Conservation (phyloP, 2,113 vertebrate species). For the Lathamus discolor region DNA sequence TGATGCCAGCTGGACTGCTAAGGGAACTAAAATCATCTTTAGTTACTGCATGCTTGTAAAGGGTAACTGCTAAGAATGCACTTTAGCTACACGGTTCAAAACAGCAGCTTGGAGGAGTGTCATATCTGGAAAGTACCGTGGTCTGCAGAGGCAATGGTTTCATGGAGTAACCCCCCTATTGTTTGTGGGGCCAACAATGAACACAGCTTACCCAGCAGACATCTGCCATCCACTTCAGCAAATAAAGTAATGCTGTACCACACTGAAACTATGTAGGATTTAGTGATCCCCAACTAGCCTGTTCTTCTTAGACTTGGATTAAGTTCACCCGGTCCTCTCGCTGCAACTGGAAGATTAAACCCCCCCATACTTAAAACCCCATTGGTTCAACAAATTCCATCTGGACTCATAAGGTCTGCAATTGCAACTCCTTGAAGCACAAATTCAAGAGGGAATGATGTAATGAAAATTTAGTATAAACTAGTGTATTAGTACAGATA, state of each 20-base stretch:
- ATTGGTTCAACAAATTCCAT: conserved; percentile 38
- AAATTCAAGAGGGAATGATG: not conserved
- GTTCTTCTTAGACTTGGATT: not conserved
- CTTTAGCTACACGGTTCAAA: not conserved
- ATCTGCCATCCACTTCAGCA: conserved; percentile 16
- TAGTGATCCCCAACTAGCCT: not conserved
- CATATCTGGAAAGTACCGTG: not conserved
- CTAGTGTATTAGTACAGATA: not conserved
- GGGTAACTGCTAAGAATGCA: not conserved
- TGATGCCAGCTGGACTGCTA: not conserved
- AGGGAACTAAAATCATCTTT: not conserved
- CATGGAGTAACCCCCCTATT: not conserved
- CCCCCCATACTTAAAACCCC: not conserved
- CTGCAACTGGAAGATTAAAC: not conserved
- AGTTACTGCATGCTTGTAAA: not conserved
- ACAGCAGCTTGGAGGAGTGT: not conserved
- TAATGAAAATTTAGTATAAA: conserved; percentile 14
- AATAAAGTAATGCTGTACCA: not conserved
- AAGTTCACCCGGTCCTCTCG: conserved; percentile 29
- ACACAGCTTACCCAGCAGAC: not conserved
- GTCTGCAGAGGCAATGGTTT: not conserved
- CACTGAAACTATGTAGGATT: not conserved
- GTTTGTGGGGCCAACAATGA: conserved; percentile 13
- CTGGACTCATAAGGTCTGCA: conserved; percentile 24
- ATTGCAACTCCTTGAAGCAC: not conserved